A percentile compares a stretch with the other conserved stretches of the same genome.
phyloP scores from a whole-genome alignment of 2,888 invertebrate genomes.

The Leptinotarsa peninsularis region DNA sequence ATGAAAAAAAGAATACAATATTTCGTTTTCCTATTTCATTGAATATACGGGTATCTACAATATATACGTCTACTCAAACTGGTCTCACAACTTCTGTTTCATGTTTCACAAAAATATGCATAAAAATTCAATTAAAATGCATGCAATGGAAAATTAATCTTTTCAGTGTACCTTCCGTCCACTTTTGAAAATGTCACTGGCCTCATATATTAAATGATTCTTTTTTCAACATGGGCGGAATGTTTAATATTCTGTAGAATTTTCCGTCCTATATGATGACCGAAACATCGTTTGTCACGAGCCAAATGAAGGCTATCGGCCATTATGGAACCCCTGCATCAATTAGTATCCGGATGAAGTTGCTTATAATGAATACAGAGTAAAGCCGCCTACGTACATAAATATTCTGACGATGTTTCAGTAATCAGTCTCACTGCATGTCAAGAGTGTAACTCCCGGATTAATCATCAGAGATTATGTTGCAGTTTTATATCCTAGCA shows the following conservation, averaged over 20 bases:
- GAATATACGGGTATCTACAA: neutral
- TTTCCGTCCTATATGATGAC: slow-evolving; percentile 26
- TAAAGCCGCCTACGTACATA: slow-evolving; percentile 22
- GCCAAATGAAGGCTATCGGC: slow-evolving; percentile 36
- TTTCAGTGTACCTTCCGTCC: slow-evolving; percentile 9
- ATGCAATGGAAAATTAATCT: slow-evolving; percentile 14
- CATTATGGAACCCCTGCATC: slow-evolving; percentile 37
- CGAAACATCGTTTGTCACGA: slow-evolving; percentile 35
- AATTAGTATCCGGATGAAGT: slow-evolving; percentile 36
- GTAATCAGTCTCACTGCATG: slow-evolving; percentile 29
- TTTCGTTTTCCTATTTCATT: neutral
- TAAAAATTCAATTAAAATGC: slow-evolving; percentile 14
- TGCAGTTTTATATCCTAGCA: neutral
- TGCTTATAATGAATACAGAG: slow-evolving; percentile 29
- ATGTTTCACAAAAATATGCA: slow-evolving; percentile 6
- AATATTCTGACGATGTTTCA: slow-evolving; percentile 33
- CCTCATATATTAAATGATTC: neutral
- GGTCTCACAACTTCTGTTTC: neutral
- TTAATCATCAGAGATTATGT: slow-evolving; percentile 2
- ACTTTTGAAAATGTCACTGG: neutral
- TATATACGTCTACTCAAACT: neutral
- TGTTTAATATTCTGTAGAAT: slow-evolving; percentile 14
- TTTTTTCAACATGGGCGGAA: slow-evolving; percentile 8
- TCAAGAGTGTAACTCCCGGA: slow-evolving; percentile 5
- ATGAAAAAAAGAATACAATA: neutral